Base-by-base conservation (phyloP, 64 coral and sea anemone genomes). In the Montipora sp. region DNA sequence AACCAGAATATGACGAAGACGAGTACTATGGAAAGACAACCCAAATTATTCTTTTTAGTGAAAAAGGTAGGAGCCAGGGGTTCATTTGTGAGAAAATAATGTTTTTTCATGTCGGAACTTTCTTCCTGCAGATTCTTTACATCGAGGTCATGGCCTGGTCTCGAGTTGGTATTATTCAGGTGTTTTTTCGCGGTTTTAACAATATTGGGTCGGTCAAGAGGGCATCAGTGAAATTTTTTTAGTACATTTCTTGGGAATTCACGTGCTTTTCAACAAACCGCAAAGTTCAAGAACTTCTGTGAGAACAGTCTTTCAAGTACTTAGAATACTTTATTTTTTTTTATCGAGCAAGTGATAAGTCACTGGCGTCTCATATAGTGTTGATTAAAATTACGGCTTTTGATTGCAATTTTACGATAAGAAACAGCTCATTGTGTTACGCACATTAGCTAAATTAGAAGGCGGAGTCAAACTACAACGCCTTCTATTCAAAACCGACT, bases 381-480 rank as follows among this genome's bases (percentile, higher is more conserved):
- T 71, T 85, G 66, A 85, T 61, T 84, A 63, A 85, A 85, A 85
- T 85, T 71, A 72, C 47, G 63, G 48, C 36, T 71, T 85, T 85
- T 85, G 82, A 71, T 85, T 85, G 66, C 61, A 71, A 72, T 85
- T 85, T 44, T 72, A 47, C 65, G 46, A 14, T 85, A 85, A 85
- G 65, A 50, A 71, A 85, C 48, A 71, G 82, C 45, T 71, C 65
- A 72, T 85, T 85, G 82, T 85, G 45, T 85, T 50, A 72, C 19
- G 82, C 11, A 85, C 82, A 85, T 72, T 63, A 63, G 60, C 60
- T 63, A 16, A 63, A 63, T 63, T 85, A 51, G 82, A 36, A 70
- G 82, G 82, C 15, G 82, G 82, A 85, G 82, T 72, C 82, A 5
- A 3, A 8, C 65, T 51, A n/a, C 71, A 72, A 78, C 49, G 82